A percentile compares a stretch with the other conserved stretches of the same genome.
Evolutionary conservation across 2,888 invertebrate species (phyloP).

Genomic region (Nudaria mundana): DNA sequence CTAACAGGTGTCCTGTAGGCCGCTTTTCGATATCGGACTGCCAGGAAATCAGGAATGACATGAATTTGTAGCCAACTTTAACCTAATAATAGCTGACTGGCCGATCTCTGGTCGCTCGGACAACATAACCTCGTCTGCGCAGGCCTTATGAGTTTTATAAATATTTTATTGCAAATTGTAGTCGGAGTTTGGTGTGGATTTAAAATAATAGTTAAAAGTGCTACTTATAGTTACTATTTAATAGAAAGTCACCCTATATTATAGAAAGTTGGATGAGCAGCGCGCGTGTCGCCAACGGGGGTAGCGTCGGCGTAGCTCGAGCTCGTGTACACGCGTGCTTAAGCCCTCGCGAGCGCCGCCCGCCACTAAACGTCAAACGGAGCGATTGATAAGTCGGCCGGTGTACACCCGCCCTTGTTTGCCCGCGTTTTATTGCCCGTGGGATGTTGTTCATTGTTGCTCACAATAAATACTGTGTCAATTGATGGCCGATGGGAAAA

Average conservation of each 20-base stretch:
- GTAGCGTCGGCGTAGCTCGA: conserved; percentile 26
- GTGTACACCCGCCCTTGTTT: conserved; percentile 56
- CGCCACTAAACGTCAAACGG: conserved; percentile 69
- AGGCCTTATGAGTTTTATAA: no score
- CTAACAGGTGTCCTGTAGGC: no score
- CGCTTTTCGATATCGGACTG: no score
- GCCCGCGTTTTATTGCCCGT: conserved; percentile 44
- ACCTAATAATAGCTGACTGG: no score
- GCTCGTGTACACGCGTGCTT: conserved; percentile 49
- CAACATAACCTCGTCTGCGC: no score
- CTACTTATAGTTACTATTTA: conserved; percentile 3
- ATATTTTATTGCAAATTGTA: no score
- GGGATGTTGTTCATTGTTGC: conserved; percentile 56
- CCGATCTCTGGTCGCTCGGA: no score
- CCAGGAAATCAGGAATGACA: no score
- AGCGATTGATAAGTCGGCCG: conserved; percentile 62
- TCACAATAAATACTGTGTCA: conserved; percentile 32
- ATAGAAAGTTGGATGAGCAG: conserved; percentile 2
- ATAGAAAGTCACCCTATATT: conserved; percentile 5
- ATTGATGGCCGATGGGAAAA: conserved; percentile 50
- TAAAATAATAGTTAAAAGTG: conserved; percentile 11
- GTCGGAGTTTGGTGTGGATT: no score
- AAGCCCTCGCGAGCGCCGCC: conserved; percentile 52
- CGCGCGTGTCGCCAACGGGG: conserved; percentile 45
- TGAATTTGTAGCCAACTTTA: no score